Evolutionary conservation across 2,797 vertebrate genomes (phyloP), one percentile per base, ranked within the genome.

Genomic region (Pangasius sanitwongsei): DNA sequence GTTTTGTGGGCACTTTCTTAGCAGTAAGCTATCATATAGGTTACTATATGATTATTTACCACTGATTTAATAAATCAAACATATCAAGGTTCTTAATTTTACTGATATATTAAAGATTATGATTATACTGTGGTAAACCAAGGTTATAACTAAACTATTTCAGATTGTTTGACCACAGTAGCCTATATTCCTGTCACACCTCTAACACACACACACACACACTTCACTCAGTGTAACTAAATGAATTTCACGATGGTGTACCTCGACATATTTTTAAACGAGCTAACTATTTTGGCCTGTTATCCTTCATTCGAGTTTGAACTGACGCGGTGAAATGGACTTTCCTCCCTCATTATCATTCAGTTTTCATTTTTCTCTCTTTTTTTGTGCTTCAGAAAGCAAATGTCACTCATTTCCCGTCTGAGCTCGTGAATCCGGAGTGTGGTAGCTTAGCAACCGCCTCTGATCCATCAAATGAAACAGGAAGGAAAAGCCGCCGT

Each of bases 371-470:
- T 91, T 91, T 4, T 78, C 63, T 86, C 37, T 61, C 94, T 93
- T 91, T 94, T 61, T 93, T 92, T 94, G 94, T 87, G 94, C 93
- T 92, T 95, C 93, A 93, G 94, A 94, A 92, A 94, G 94, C 93
- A 94, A 94, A 90, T 94, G 93, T 94, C 94, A 93, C 94, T 94
- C 94, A 95, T 92, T 92, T 94, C 92, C 95, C 93, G 70, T 93
- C 94, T 95, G 93, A 96, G 95, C 93, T 95, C 95, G 93, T 95
- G 95, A 94, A 95, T 95, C 95, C 94, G 92, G 93, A 94, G 93
- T 94, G 93, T 95, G 95, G 96, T 96, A 96, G 93, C 96, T 96
- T 96, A 97, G 96, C 96, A 97, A 96, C 96, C 94, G 95, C 93
- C 93, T 95, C 95, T 96, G 95, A 96, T 95, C 95, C 95, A 94